Base-by-base conservation (phyloP, 2,113 vertebrate genomes). In the Manacus vitellinus region DNA sequence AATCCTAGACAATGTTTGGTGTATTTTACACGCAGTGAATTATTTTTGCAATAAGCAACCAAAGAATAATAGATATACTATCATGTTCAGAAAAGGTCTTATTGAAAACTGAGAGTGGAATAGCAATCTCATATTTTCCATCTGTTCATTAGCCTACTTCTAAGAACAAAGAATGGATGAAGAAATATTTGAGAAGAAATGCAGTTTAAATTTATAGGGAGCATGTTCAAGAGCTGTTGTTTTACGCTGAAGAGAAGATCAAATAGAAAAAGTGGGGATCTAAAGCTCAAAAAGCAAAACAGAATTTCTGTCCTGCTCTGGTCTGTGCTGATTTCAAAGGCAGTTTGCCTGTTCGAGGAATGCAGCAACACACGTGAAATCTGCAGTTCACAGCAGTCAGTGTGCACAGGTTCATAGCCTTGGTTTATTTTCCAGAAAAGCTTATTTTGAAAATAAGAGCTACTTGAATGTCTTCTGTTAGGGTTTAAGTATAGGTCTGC, bases 211-310 rank as follows among this genome's bases (percentile, higher is more conserved):
- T 11, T 67, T 92, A 46, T 30, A 54, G 27, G 37, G 14, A 79
- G 6, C 0, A 1, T 39, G 44, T 62, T 67, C 0, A 1, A 67
- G 27, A 37, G 23, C 2, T 44, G 59, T 66, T 80, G 18, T 47
- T 88, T 95, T 49, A 35, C 18, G 33, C 31, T 46, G 15, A 79
- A 44, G 46, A 63, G 44, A 68, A 91, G 27, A 23, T 14, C 25
- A 30, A 35, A 58, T 11, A 81, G 33, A 35, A 74, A 66, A 89
- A 8, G 9, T 21, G 4, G 4, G 3, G 10, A 11, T 54, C 35
- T 27, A 47, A 88, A 59, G 16, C 21, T 83, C 49, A 52, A 63
- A 72, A 70, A 72, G 5, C 13, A 63, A 83, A 73, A 8, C 5
- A 46, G 5, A 12, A 9, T 61, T 82, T 68, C 39, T 56, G 33